These are phyloP conservation scores for Thyatira batis DNA, from an alignment of 2,888 invertebrate genomes.

Conservation along the genomic window DNA sequence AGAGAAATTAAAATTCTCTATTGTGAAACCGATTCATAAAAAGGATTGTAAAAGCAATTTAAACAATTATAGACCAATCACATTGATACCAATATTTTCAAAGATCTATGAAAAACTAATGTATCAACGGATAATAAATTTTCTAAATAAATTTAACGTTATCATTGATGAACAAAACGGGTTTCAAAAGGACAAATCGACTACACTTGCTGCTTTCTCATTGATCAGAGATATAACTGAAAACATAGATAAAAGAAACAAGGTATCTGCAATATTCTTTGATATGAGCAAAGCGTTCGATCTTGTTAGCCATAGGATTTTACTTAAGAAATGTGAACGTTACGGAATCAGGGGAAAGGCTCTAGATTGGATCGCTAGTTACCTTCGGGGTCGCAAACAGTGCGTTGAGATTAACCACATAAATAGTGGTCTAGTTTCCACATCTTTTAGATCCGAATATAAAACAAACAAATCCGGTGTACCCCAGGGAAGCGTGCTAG, in stretches of 20 bases:
- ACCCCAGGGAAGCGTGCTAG: background rate
- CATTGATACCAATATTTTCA: no score
- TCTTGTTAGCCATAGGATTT: slow-evolving; percentile 2
- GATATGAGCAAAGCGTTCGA: slow-evolving; percentile 17
- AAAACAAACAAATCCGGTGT: background rate
- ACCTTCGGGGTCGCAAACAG: background rate
- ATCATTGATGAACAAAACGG: no score
- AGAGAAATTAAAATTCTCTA: background rate
- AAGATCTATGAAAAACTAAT: no score
- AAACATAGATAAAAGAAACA: slow-evolving; percentile 4
- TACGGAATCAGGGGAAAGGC: slow-evolving; percentile 6
- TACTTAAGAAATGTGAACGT: slow-evolving; percentile 6
- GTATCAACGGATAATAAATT: no score
- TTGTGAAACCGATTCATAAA: background rate
- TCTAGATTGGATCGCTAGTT: background rate
- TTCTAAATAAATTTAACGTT: no score
- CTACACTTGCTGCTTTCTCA: slow-evolving; percentile 8
- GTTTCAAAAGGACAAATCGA: slow-evolving; percentile 14
- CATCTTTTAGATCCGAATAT: background rate
- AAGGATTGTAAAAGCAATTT: slow-evolving; percentile 12
- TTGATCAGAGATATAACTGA: slow-evolving; percentile 5
- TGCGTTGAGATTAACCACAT: background rate
- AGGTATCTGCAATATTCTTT: slow-evolving; percentile 9
- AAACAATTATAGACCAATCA: background rate
- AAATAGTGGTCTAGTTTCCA: background rate